Base-by-base conservation (phyloP, 1,140 invertebrate genomes). In the Lucilia sericata region DNA sequence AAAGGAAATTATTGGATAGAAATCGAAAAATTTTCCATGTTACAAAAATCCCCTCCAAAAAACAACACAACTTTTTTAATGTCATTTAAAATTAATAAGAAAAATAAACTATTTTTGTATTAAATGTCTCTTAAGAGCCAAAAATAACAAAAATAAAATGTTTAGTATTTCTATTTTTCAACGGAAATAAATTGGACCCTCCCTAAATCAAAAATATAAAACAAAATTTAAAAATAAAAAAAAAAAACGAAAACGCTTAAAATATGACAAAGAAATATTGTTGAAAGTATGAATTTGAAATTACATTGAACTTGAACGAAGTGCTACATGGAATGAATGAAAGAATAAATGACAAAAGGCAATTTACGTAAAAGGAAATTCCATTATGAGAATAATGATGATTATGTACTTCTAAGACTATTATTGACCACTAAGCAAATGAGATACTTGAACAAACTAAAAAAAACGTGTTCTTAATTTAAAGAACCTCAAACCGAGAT, bases 51-150 rank as follows among this genome's bases (percentile, higher is more conserved):
- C 65, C 65, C 65, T 7, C 5, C 19, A 55, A 21, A 70, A 70
- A 70, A 21, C 25, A 1, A 70, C 10, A 70, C 13, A 70, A 70
- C 55, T 60, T 60, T 60, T 60, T n/a, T n/a, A 70, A 70, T 70
- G 65, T 12, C 65, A 70, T 70, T 70, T 70, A 70, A 19, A 70
- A 70, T 70, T 70, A 70, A 70, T 70, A 19, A 70, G 65, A 70
- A 70, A 60, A 21, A 21, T 21, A 70, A 70, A 70, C 65, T 70
- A 70, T 70, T 70, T 70, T 70, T 10, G 19, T 70, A 19, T 70
- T 21, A 70, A 70, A 70, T 21, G 9, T 70, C n/a, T 21, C 7
- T 9, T 25, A 70, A 70, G n/a, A 42, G 42, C 42, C 42, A 42
- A 42, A 42, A 55, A 55, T 14, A 13, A 55, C 42, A 42, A 42